Evolutionary conservation across 92 coral and sea anemone species (phyloP), one percentile per base, ranked within the genome.

Genomic region (Umimayanthus kanabou): DNA sequence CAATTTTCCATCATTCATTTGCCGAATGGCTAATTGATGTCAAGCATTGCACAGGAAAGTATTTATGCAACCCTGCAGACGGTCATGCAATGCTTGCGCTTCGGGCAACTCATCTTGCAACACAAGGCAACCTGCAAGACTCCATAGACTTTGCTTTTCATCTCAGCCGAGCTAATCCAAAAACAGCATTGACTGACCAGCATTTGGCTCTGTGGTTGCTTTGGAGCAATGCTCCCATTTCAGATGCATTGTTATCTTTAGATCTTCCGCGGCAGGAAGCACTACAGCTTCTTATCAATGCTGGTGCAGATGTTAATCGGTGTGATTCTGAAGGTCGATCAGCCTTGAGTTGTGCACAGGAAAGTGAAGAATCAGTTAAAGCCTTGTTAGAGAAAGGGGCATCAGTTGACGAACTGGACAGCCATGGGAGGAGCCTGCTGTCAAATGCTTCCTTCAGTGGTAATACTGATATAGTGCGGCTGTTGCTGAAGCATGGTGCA

Each of bases 11-110:
- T 84, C 93, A 95, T 74, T 97, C 99, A 2, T 97, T 97, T 89
- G 96, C 96, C 0, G 99, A 97, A 91, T 97, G 99, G 99, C 89
- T 97, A 50, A 89, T 97, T 28, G 99, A 97, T 88, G 94, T 94
- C 9, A 97, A 97, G 87, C 96, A 97, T 76, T 97, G 99, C 85
- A 97, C 99, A 30, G 90, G 95, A 79, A 91, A 93, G 91, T 97
- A 92, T 88, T 87, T 95, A 57, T 97, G 99, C 77, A 94, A 89
- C 33, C 94, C 96, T 0, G 89, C 94, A 67, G 96, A 95, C 86
- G 99, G 99, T 50, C 99, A 97, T 75, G 99, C 99, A n/a, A 95
- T 97, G 97, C 90, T 97, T 28, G 99, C 99, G 49, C 85, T 97
- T 81, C 93, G 92, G n/a, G 92, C 90, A 89, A 97, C 98, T 20